phyloP scores from a whole-genome alignment of 2,888 invertebrate genomes.

The Romanomermis culicivorax region DNA sequence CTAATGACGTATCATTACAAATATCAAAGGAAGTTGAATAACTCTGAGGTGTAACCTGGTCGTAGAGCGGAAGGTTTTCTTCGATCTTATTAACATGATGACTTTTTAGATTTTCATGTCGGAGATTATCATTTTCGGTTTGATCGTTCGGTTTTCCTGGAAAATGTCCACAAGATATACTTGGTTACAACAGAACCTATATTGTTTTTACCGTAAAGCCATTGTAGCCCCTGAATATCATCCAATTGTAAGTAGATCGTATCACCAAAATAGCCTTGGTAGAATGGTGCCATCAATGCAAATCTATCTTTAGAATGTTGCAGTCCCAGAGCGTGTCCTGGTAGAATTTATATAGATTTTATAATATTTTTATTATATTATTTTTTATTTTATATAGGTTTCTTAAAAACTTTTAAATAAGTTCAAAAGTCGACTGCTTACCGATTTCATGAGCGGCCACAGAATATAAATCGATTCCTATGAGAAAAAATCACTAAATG shows the following conservation, averaged over 20 bases:
- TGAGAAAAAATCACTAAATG: too few relatives aligned
- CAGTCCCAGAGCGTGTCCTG: slow-evolving; percentile 79
- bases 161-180: background rate
- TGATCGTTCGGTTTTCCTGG: background rate
- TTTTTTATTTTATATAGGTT: too few relatives aligned
- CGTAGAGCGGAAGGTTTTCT: too few relatives aligned
- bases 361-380: too few relatives aligned
- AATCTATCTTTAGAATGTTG: slow-evolving; percentile 74
- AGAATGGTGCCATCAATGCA: slow-evolving; percentile 93
- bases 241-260: slow-evolving; percentile 62
- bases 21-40: slow-evolving; percentile 15
- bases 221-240: slow-evolving; percentile 40
- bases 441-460: slow-evolving; percentile 83
- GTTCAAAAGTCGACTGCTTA: too few relatives aligned
- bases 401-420: too few relatives aligned
- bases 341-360: too few relatives aligned
- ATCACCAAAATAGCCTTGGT: slow-evolving; percentile 61
- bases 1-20: slow-evolving; percentile 32
- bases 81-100: too few relatives aligned
- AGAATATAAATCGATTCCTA: slow-evolving; percentile 34
- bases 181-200: too few relatives aligned
- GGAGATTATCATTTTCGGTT: too few relatives aligned
- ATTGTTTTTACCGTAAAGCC: slow-evolving; percentile 27
- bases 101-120: too few relatives aligned
- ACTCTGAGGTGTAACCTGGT: too few relatives aligned